Percentiles rank a stretch among this genome's conserved stretches.
Evolutionary conservation across 2,113 vertebrate genomes (phyloP).

Genomic region (Crotalus viridis): DNA sequence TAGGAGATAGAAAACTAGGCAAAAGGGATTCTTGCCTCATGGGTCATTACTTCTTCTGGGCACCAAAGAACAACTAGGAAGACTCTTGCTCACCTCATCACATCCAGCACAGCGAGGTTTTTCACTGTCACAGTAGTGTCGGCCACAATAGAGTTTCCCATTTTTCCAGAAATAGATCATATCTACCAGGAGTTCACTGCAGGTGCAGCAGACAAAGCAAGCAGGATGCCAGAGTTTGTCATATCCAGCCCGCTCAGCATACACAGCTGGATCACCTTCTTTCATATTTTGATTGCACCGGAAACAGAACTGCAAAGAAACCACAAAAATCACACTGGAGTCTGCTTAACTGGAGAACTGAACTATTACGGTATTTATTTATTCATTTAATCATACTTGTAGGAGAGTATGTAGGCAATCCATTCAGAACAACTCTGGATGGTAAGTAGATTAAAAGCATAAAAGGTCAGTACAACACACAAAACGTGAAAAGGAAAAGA

Average conservation of each 20-base stretch:
- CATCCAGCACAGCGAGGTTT: slow-evolving; percentile 94
- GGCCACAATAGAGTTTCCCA: slow-evolving; percentile 89
- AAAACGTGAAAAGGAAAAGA: background rate
- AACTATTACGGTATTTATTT: background rate
- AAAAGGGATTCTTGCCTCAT: background rate
- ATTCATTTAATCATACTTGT: background rate
- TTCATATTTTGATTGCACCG: slow-evolving; percentile 85
- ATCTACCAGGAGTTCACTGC: slow-evolving; percentile 90
- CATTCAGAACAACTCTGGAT: background rate
- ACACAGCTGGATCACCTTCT: slow-evolving; percentile 90
- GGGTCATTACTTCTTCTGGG: background rate
- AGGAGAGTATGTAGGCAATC: background rate
- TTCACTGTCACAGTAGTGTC: slow-evolving; percentile 98
- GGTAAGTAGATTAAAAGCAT: background rate
- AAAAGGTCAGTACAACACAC: background rate
- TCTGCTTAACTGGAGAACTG: background rate
- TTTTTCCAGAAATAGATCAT: slow-evolving; percentile 99
- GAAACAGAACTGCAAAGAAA: slow-evolving; percentile 79
- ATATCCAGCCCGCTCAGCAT: slow-evolving; percentile 91
- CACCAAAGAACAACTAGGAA: background rate
- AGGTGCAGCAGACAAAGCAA: slow-evolving; percentile 90
- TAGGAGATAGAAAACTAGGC: background rate
- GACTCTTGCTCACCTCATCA: slow-evolving; percentile 83
- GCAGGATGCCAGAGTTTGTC: slow-evolving; percentile 94
- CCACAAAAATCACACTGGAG: background rate